These are phyloP conservation scores for Psylliodes chrysocephalus DNA, from an alignment of 2,888 invertebrate species.

Conservation along the genomic window DNA sequence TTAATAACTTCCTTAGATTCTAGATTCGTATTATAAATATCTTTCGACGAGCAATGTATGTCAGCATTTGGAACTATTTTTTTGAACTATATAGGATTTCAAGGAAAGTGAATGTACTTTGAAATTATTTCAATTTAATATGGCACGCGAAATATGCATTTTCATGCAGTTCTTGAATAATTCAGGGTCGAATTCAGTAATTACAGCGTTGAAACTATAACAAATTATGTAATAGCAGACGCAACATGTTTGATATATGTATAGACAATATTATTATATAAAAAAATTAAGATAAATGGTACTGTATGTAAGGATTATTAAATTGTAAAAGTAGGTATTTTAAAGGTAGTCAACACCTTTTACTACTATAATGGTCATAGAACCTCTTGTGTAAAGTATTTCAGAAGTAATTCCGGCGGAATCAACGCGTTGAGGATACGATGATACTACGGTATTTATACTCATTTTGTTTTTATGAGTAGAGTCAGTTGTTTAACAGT, in stretches of 20 bases:
- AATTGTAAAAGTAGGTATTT: too few relatives aligned
- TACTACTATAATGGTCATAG: too few relatives aligned
- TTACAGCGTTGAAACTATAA: constrained; percentile 1
- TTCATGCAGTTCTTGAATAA: constrained; percentile 31
- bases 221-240: constrained; percentile 18
- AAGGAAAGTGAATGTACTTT: constrained; percentile 7
- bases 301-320: too few relatives aligned
- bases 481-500: too few relatives aligned
- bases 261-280: neutral
- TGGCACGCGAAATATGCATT: constrained; percentile 31
- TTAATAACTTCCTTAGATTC: neutral
- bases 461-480: too few relatives aligned
- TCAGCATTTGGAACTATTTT: constrained; percentile 2
- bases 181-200: constrained; percentile 35
- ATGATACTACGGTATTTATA: too few relatives aligned
- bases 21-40: neutral
- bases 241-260: neutral
- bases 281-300: too few relatives aligned
- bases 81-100: neutral
- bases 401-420: too few relatives aligned
- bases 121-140: constrained; percentile 18
- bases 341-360: too few relatives aligned
- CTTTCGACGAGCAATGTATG: neutral
- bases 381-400: too few relatives aligned
- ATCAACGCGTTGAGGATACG: too few relatives aligned